Evolutionary conservation across 2,888 invertebrate genomes (phyloP).

Genomic region (Trichogramma dendrolimi): DNA sequence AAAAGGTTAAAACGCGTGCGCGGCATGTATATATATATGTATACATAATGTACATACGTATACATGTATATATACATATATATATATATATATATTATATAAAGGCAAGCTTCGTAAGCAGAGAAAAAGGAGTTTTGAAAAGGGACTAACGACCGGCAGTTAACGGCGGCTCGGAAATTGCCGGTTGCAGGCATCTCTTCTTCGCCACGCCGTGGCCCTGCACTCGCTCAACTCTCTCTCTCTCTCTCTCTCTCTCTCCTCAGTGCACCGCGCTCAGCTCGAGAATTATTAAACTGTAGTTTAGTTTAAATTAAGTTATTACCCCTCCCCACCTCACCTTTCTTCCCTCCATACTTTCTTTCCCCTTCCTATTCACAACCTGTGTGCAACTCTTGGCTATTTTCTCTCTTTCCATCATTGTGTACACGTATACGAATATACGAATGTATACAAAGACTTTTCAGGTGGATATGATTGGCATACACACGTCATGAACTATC

Average conservation of each 20-base stretch:
- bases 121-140: constrained; percentile 50
- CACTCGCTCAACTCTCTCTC: constrained; percentile 8
- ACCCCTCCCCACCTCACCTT: constrained; percentile 46
- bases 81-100: no score
- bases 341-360: constrained; percentile 29
- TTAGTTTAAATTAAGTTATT: constrained; percentile 55
- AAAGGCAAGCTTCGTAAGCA: constrained; percentile 6
- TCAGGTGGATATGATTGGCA: no score
- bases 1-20: constrained; percentile 25
- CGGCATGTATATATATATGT: no score
- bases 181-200: constrained; percentile 50
- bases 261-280: constrained; percentile 35
- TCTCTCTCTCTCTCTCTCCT: constrained; percentile 11
- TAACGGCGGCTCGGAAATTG: constrained; percentile 54
- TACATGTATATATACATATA: no score
- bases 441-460: no score
- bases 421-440: background rate
- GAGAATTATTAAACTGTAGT: constrained; percentile 54
- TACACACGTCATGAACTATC: no score
- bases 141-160: constrained; percentile 54
- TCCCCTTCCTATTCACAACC: constrained; percentile 14
- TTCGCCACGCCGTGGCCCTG: background rate
- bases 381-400: background rate
- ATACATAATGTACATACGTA: no score
- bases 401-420: constrained; percentile 3